phyloP scores from a whole-genome alignment of 1,140 invertebrate genomes.

The Zaprionus ornatus region DNA sequence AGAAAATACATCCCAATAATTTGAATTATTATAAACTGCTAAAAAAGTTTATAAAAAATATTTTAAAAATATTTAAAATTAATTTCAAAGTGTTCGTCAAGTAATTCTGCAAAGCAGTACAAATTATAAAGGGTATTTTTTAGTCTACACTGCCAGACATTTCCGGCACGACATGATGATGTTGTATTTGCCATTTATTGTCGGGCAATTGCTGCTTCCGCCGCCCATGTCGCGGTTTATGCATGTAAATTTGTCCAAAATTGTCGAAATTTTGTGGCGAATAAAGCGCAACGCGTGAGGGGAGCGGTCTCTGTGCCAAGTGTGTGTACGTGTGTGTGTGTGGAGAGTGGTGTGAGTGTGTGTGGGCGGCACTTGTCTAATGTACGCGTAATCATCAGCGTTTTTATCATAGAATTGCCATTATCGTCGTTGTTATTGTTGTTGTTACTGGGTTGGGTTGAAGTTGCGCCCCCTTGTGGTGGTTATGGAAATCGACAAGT shows the following conservation, averaged over 20 bases:
- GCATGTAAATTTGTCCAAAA: conserved; percentile 82
- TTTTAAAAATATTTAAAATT: background rate
- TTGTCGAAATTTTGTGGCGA: conserved; percentile 80
- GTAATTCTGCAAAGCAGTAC: background rate
- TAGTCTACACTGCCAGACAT: background rate
- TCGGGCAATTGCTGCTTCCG: conserved; percentile 74
- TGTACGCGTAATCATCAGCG: conserved; percentile 66
- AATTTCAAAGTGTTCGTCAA: background rate
- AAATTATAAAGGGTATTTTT: background rate
- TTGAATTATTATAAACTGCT: too few relatives aligned
- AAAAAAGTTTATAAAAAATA: background rate
- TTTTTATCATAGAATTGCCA: conserved; percentile 68
- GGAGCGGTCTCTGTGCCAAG: background rate
- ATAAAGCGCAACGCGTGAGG: conserved; percentile 60
- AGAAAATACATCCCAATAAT: too few relatives aligned
- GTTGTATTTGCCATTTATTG: conserved; percentile 54
- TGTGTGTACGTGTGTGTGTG: conserved; percentile 17
- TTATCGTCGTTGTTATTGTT: conserved; percentile 33
- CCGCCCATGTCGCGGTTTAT: conserved; percentile 64
- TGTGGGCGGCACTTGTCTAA: conserved; percentile 65
- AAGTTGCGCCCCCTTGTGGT: conserved; percentile 27
- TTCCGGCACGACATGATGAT: background rate
- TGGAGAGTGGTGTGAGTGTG: background rate
- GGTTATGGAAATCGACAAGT: conserved; percentile 54
- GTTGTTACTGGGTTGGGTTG: conserved; percentile 20